phyloP scores from a whole-genome alignment of 2,113 vertebrate genomes.

The Labeo rohita region DNA sequence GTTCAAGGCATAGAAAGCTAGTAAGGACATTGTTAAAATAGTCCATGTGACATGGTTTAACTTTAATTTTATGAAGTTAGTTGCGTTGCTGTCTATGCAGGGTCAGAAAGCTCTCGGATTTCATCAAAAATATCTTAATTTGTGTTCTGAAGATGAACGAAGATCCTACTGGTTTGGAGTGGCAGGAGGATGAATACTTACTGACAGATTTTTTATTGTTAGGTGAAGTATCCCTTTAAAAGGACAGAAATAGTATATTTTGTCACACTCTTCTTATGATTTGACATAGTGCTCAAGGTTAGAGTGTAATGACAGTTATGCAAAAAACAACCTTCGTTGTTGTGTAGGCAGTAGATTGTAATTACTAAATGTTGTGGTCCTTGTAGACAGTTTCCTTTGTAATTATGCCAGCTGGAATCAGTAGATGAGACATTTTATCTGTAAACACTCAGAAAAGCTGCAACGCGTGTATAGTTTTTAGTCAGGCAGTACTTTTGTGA shows the following conservation, averaged over 20 bases:
- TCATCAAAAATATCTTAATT: too few relatives aligned
- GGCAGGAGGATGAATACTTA: too few relatives aligned
- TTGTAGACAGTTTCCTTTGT: conserved; percentile 17
- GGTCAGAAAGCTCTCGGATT: too few relatives aligned
- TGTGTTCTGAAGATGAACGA: too few relatives aligned
- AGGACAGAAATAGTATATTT: background rate
- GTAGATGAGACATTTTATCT: background rate
- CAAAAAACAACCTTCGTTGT: background rate
- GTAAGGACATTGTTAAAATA: too few relatives aligned
- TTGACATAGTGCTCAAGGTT: background rate
- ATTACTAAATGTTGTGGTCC: background rate
- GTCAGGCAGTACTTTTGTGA: background rate
- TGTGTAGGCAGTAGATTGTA: background rate
- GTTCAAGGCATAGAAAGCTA: too few relatives aligned
- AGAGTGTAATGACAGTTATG: background rate
- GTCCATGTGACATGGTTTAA: too few relatives aligned
- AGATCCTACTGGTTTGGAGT: too few relatives aligned
- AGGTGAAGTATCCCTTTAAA: too few relatives aligned
- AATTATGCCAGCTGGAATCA: conserved; percentile 2
- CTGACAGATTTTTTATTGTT: too few relatives aligned
- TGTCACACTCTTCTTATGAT: background rate
- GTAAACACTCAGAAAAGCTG: background rate
- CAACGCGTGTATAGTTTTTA: background rate
- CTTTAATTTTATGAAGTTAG: too few relatives aligned
- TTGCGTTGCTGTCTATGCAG: too few relatives aligned